Base-by-base conservation (phyloP, 2,797 vertebrate species). In the Bradypodion pumilum region DNA sequence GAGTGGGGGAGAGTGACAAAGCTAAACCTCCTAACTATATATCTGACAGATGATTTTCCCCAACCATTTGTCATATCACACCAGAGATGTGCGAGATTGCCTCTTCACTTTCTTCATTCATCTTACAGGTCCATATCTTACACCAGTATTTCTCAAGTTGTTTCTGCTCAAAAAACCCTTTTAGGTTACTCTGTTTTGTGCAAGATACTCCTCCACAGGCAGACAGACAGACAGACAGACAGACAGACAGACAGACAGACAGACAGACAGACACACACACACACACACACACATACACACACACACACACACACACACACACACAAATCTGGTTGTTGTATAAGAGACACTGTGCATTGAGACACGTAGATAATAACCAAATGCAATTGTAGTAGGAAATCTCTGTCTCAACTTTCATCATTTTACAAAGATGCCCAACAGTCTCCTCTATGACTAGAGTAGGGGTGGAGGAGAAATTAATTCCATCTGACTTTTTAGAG, bases 21-120 rank as follows among this genome's bases (percentile, higher is more conserved):
- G n/a, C 35, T 46, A 87, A 76, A 78, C 89, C 92, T 88, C 92
- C 93, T 91, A 92, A 94, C 93, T 89, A 93, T 89, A 89, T 85
- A 66, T 7, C 81, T 87, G 86, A 94, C 78, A 78, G 93, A 90
- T 89, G 89, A 73, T 82, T 89, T 52, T 90, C 85, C 88, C 82
- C 81, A 91, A 85, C 70, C 16, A 78, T 86, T 89, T 86, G 46
- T 92, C 74, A 89, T 74, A 87, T 32, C 89, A 85, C 83, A 92
- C 6, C 85, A 89, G 78, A 74, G 81, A 88, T 75, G 73, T 80
- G 81, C 60, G 90, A 89, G 32, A 23, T 87, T 87, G 80, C 42
- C 27, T 68, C 81, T 81, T 90, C 81, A 73, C 81, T 8, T 0
- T 65, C 78, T 87, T 86, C 74, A 83, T 90, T 91, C 86, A 76